Evolutionary conservation across 2,888 invertebrate species (phyloP), one percentile per base, ranked within the genome.

Genomic region (Leptinotarsa juncta): DNA sequence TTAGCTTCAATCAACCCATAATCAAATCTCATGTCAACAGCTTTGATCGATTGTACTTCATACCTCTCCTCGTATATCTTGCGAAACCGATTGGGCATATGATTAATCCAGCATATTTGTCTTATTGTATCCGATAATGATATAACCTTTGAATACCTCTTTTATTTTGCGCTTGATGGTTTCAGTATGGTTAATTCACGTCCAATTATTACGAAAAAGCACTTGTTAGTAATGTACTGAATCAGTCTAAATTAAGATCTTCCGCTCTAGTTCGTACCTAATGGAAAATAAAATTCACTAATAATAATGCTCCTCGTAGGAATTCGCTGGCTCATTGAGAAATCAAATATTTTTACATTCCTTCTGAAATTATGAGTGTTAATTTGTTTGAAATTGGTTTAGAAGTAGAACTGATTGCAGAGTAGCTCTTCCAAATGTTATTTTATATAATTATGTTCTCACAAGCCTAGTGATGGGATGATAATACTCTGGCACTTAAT

Each of bases 161-260:
- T 23, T 57, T 57, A 57, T 57, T 57, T 57, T 57, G 18, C 57
- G 57, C 57, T 57, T 5, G 16, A 57, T 57, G 57, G 23, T 15
- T 57, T 57, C 20, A 57, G 23, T 57, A 57, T 57, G 26, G 57
- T 23, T 23, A 14, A 57, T 57, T 57, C 23, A 23, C 57, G 57
- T 57, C 57, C 57, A 57, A 57, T 57, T 57, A 57, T 57, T 57
- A 23, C 57, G 12, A 57, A 57, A 57, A 57, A 23, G 57, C 57
- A 57, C 23, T 57, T 57, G 26, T 57, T 57, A 57, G 23, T 57
- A 57, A 23, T 57, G 57, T 57, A 57, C 23, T 57, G 23, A 57
- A 57, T 57, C 57, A 57, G 57, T 57, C 23, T 57, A 57, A 57
- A 57, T 57, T 57, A 57, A 3, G 20, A 57, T 57, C 57, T 57